A percentile compares a stretch with the other conserved stretches of the same genome.
Evolutionary conservation across 2,797 vertebrate species (phyloP).

Genomic region (Cercopithecus petaurista): DNA sequence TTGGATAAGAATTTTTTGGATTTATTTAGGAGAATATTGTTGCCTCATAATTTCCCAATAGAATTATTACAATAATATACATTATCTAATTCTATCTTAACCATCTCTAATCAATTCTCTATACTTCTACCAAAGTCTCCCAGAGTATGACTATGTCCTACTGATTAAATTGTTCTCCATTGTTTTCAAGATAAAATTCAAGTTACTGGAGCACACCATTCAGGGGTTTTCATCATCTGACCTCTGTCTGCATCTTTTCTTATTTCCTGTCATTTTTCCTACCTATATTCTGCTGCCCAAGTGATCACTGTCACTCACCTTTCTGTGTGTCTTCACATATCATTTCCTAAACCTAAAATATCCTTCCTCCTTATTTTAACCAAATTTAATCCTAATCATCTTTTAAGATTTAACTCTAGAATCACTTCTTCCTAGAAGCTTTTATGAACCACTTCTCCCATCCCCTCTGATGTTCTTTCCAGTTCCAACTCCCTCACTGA

Average conservation of each 20-base stretch:
- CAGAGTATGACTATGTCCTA: background rate
- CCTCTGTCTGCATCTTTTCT: background rate
- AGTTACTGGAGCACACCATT: background rate
- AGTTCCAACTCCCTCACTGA: background rate
- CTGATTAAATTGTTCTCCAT: background rate
- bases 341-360: background rate
- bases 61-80: background rate
- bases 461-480: background rate
- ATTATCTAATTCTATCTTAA: background rate
- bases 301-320: background rate
- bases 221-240: background rate
- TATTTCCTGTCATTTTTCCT: background rate
- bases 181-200: background rate
- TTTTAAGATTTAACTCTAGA: background rate
- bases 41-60: background rate
- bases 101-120: background rate
- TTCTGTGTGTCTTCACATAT: background rate
- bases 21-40: background rate
- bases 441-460: background rate
- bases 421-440: background rate
- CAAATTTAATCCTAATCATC: background rate
- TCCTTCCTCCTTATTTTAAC: background rate
- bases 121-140: background rate
- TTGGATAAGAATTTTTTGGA: background rate
- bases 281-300: background rate